These are phyloP conservation scores for Crenichthys baileyi DNA, from an alignment of 2,797 vertebrate genomes.

Conservation along the genomic window DNA sequence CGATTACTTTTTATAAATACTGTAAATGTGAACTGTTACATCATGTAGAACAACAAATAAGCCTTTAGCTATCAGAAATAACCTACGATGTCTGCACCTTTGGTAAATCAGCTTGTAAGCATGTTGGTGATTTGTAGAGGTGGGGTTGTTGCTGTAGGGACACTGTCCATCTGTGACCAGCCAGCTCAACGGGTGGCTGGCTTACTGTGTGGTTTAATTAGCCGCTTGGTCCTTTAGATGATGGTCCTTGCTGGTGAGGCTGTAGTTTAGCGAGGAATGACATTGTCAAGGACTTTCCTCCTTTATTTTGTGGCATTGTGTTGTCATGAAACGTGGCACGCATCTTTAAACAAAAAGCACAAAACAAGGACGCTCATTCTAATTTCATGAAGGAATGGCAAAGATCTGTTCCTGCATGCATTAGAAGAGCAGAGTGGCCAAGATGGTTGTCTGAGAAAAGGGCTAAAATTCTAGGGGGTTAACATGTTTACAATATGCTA, in stretches of 20 bases:
- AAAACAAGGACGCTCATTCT: conserved; percentile 25
- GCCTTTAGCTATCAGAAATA: background rate
- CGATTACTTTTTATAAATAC: background rate
- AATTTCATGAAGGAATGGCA: background rate
- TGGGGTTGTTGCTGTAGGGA: conserved; percentile 21
- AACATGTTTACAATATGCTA: background rate
- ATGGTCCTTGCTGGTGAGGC: conserved; percentile 23
- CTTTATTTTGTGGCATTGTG: conserved; percentile 8
- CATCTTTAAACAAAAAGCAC: conserved; percentile 2
- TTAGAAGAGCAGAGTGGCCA: background rate
- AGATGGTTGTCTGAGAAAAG: too few species aligned
- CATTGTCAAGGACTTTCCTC: conserved; percentile 28
- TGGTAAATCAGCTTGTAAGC: conserved; percentile 16
- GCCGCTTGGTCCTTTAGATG: conserved; percentile 29
- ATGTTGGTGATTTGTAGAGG: conserved; percentile 24
- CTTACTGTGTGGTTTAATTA: conserved; percentile 49
- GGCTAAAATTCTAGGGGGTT: background rate
- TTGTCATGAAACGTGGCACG: conserved; percentile 4
- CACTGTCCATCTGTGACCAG: conserved; percentile 47
- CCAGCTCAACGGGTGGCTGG: conserved; percentile 34
- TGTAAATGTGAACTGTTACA: background rate
- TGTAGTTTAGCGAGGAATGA: conserved; percentile 15
- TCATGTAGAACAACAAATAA: background rate
- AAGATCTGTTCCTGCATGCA: background rate
- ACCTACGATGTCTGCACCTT: conserved; percentile 10